Percentiles rank a stretch among this genome's conserved stretches.
phyloP scores from a whole-genome alignment of 2,888 invertebrate genomes.

The Idaea biselata region DNA sequence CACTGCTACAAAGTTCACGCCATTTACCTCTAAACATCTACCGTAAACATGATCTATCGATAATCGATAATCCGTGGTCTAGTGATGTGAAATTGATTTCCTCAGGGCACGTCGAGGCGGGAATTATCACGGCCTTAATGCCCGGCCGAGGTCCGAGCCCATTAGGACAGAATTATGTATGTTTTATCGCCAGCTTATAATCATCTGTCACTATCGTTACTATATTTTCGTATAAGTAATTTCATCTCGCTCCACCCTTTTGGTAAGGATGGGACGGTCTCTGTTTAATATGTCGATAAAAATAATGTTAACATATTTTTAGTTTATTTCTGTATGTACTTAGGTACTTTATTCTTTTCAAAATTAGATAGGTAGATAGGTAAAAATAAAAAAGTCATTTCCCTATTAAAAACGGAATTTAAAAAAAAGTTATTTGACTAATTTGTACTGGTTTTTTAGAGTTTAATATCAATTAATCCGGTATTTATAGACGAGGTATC shows the following conservation, averaged over 20 bases:
- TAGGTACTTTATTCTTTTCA: neutral
- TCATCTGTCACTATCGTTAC: slow-evolving; percentile 80
- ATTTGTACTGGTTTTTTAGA: too few species aligned
- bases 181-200: slow-evolving; percentile 80
- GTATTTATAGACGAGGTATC: too few species aligned
- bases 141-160: slow-evolving; percentile 45
- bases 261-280: slow-evolving; percentile 46
- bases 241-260: slow-evolving; percentile 66
- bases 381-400: too few species aligned
- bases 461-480: too few species aligned
- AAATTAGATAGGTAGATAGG: too few species aligned
- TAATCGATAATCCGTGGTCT: slow-evolving; percentile 46
- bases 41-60: slow-evolving; percentile 37
- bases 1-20: slow-evolving; percentile 7
- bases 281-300: slow-evolving; percentile 30
- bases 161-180: slow-evolving; percentile 78
- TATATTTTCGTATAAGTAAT: slow-evolving; percentile 76
- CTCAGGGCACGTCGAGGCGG: slow-evolving; percentile 42
- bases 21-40: slow-evolving; percentile 7
- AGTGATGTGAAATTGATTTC: slow-evolving; percentile 70
- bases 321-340: neutral
- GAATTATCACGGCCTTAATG: slow-evolving; percentile 57
- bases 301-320: neutral
- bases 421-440: too few species aligned
- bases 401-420: too few species aligned